phyloP scores from a whole-genome alignment of 1,140 invertebrate species.

The Eurosta solidaginis region DNA sequence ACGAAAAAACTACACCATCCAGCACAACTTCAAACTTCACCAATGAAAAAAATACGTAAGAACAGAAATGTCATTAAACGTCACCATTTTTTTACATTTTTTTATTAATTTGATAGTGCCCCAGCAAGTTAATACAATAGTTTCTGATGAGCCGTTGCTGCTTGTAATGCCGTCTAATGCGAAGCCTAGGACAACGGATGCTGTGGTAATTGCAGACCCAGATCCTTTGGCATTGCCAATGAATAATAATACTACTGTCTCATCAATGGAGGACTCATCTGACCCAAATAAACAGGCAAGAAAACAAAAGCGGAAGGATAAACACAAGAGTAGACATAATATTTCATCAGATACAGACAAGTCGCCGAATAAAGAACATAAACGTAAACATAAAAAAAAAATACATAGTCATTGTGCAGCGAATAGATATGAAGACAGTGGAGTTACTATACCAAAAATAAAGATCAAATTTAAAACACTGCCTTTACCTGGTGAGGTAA shows the following conservation, averaged over 20 bases:
- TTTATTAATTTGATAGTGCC: neutral
- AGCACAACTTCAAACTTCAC: neutral
- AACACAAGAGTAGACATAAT: conserved; percentile 69
- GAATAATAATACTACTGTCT: conserved; percentile 36
- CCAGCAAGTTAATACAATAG: neutral
- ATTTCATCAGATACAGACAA: conserved; percentile 67
- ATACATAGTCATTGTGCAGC: conserved; percentile 72
- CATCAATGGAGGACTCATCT: conserved; percentile 48
- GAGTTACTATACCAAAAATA: conserved; percentile 69
- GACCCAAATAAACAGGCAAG: conserved; percentile 48
- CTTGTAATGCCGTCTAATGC: neutral
- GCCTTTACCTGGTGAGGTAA: conserved; percentile 71
- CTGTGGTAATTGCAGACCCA: neutral
- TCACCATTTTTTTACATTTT: neutral
- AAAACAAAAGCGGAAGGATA: conserved; percentile 71
- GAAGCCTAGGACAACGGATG: neutral
- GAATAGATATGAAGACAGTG: conserved; percentile 64
- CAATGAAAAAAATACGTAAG: neutral
- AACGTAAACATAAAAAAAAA: conserved; percentile 75
- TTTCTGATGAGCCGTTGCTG: conserved; percentile 27
- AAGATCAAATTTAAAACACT: conserved; percentile 76
- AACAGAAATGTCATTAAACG: neutral
- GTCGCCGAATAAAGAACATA: conserved; percentile 67
- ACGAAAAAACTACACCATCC: neutral
- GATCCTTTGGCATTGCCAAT: conserved; percentile 35